Base-by-base conservation (phyloP, 2,113 vertebrate species). In the Plecotus auritus region DNA sequence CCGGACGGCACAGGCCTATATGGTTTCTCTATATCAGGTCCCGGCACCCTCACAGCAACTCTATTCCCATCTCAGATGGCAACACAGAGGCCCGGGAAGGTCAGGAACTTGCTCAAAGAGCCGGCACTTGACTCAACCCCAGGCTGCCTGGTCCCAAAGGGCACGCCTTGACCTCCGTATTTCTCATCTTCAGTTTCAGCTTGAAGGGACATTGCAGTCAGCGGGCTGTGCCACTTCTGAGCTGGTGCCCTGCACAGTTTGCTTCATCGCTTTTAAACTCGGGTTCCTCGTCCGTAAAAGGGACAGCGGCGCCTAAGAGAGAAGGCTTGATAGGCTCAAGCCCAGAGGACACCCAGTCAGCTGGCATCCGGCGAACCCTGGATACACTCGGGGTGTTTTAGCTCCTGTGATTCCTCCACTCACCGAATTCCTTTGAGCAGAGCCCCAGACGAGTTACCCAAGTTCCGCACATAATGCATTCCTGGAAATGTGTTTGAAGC, bases 291-390 rank as follows among this genome's bases (percentile, higher is more conserved):
- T 76, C 37, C 76, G 4, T 61, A 76, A 76, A 92, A 5, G 40
- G 16, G 40, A 28, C 22, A 35, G 32, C 22, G 28, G 32, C 32
- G 42, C 74, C 1, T 67, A 67, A 37, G 32, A 49, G 80, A 74
- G 54, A 85, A 56, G 66, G 23, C 11, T 47, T 35, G 30, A n/a
- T 45, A 80, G 42, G 30, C 64, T 13, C 4, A 45, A 59, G 23
- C 32, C 23, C 26, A 35, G 14, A 40, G 28, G 37, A 84, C 26
- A 47, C 49, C 16, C 59, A 18, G 91, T 84, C 4, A 84, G 18
- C 32, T 2, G 6, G 32, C 4, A 6, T 5, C 17, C 49, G 2
- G 23, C 0, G 7, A 35, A 16, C 42, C 51, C 30, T 51, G 18
- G 35, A 70, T 4, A 54, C 10, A 66, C 9, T 9, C 5, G 2